Conservation (phyloP, 2,888 invertebrate genomes). For the Acanthosoma haemorrhoidale region DNA sequence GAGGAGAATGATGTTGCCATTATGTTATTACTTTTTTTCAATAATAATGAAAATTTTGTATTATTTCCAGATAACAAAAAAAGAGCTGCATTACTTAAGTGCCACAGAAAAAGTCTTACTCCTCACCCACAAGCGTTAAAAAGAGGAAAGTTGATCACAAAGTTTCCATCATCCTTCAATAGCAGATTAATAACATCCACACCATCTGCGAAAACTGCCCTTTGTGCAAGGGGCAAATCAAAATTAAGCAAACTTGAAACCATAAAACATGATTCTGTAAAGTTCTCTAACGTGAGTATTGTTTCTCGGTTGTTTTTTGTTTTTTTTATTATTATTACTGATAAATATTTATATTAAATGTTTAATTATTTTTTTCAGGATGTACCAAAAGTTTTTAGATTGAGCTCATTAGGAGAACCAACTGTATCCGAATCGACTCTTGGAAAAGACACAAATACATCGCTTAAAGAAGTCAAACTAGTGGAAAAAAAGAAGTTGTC, state of each 20-base stretch:
- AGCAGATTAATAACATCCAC: neutral
- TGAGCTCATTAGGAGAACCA: neutral
- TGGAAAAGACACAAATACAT: neutral
- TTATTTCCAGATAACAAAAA: constrained; percentile 35
- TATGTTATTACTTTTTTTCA: neutral
- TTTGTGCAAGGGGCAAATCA: too few relatives aligned
- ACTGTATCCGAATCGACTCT: neutral
- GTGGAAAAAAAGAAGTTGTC: neutral
- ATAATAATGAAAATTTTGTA: neutral
- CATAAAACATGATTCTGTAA: neutral
- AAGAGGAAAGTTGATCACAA: neutral
- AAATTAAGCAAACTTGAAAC: neutral
- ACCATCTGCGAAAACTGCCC: neutral
- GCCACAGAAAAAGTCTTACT: constrained; percentile 33
- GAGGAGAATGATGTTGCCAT: neutral
- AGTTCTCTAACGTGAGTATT: constrained; percentile 1
- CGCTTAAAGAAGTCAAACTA: neutral
- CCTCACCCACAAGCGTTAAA: neutral
- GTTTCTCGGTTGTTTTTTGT: neutral
- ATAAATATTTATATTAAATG: neutral
- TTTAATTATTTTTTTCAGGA: neutral
- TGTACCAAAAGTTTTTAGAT: neutral
- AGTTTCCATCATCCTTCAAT: neutral
- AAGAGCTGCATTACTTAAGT: constrained; percentile 32
- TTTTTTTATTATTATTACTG: too few relatives aligned